These are phyloP conservation scores for Varecia variegata DNA, from an alignment of 2,797 vertebrate species.

Conservation along the genomic window DNA sequence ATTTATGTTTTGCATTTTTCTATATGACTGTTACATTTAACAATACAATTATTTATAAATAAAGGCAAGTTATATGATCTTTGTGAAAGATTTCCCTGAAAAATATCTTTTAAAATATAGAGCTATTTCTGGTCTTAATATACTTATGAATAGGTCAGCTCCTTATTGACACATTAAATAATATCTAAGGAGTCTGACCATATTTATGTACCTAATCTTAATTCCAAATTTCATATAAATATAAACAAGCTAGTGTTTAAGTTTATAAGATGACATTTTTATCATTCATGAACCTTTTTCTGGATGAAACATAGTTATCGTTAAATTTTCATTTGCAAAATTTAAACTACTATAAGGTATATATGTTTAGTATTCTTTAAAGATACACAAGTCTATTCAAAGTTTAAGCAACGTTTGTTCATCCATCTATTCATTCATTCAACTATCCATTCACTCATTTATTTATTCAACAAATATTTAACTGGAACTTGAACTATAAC, in stretches of 20 bases:
- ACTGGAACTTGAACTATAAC: not conserved
- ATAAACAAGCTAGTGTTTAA: not conserved
- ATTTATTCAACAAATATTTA: not conserved
- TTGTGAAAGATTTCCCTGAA: not conserved
- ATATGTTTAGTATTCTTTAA: not conserved
- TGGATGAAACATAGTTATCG: not conserved
- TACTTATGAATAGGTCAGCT: not conserved
- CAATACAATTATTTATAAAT: not conserved
- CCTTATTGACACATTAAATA: not conserved
- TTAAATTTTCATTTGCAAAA: not conserved
- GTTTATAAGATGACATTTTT: not conserved
- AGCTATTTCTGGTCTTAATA: not conserved
- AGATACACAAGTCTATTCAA: not conserved
- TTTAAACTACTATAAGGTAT: not conserved
- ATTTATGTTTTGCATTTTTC: not conserved
- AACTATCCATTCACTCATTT: not conserved
- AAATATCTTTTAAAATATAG: not conserved
- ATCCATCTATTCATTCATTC: not conserved
- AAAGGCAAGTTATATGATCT: not conserved
- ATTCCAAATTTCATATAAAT: not conserved
- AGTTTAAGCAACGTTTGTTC: not conserved
- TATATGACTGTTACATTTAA: not conserved
- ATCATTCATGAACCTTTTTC: not conserved
- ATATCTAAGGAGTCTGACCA: not conserved
- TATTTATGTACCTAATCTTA: not conserved